These are phyloP conservation scores for Brenthis ino DNA, from an alignment of 2,888 invertebrate genomes.

Conservation along the genomic window DNA sequence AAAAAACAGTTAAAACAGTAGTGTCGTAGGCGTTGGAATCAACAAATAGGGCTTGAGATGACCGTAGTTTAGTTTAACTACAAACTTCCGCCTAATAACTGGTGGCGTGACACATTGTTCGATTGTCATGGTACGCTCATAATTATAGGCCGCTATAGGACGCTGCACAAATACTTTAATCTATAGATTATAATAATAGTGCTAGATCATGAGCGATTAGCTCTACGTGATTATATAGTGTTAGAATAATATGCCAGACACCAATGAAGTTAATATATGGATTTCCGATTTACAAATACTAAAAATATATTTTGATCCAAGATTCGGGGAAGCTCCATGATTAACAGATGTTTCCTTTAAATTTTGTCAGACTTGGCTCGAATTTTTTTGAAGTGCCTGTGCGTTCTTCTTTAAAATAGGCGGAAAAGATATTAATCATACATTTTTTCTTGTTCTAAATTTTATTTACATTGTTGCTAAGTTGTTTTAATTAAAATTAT, in stretches of 20 bases:
- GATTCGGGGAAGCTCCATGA: constrained; percentile 44
- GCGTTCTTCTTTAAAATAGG: constrained; percentile 50
- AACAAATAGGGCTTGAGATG: constrained; percentile 65
- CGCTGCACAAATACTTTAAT: constrained; percentile 16
- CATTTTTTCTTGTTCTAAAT: constrained; percentile 14
- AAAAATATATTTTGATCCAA: constrained; percentile 43
- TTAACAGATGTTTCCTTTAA: constrained; percentile 59
- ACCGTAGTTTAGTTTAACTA: constrained; percentile 77
- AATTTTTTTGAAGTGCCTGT: constrained; percentile 47
- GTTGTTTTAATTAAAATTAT: too few species aligned
- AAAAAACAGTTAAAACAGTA: constrained; percentile 61
- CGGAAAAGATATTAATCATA: constrained; percentile 34
- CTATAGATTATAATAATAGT: constrained; percentile 19
- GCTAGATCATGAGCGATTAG: constrained; percentile 6
- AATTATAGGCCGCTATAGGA: constrained; percentile 31
- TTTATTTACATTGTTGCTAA: background rate
- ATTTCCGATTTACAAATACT: background rate
- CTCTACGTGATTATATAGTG: background rate
- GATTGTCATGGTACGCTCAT: constrained; percentile 32
- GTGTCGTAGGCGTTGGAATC: constrained; percentile 68
- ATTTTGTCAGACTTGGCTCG: constrained; percentile 49
- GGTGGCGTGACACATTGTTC: constrained; percentile 53
- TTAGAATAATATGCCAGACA: too few species aligned
- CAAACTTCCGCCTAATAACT: constrained; percentile 68
- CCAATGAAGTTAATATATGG: background rate